Base-by-base conservation (phyloP, 2,888 invertebrate species). In the Acrobasis suavella region DNA sequence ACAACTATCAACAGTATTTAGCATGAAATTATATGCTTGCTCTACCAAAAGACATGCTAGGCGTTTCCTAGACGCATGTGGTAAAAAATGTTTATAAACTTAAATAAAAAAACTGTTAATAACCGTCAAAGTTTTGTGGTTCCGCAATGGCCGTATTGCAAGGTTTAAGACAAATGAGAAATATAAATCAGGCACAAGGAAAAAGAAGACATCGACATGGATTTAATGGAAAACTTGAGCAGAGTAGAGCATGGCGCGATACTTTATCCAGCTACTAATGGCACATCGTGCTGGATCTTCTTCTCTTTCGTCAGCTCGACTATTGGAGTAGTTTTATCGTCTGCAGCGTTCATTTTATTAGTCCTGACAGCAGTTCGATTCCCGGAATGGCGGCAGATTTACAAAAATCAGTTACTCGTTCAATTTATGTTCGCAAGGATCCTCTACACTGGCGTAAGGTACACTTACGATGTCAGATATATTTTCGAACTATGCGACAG, bases 391-490 rank as follows among this genome's bases (percentile, higher is more conserved):
- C 83, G 91, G 60, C 69, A 71, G 1, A 83, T 63, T 49, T 83
- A 83, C 72, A 91, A 91, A 67, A 91, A 91, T 60, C 86, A 89
- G 66, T 69, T 89, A 0, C 80, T 91, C 10, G 74, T 87, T 1
- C 91, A 91, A 62, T 85, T 91, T 38, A 88, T 89, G 83, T 55
- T 82, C 0, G 83, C 87, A 3, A 80, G 91, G 72, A 86, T 84
- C 63, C 9, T 83, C 8, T 90, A 85, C 62, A 81, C 82, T 0
- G 68, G 77, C 9, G 64, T 82, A 9, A 78, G 88, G 69, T 89
- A 81, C 65, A 65, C 76, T 8, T 72, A 74, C n/a, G 87, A 87
- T 37, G 54, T 85, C 1, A 67, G 72, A 17, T 69, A 66, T 9
- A 60, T 80, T 0, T 76, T 78, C 32, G 58, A 70, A 9, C 15